Conservation (phyloP, 2,888 invertebrate species). For the Pelosia muscerda region DNA sequence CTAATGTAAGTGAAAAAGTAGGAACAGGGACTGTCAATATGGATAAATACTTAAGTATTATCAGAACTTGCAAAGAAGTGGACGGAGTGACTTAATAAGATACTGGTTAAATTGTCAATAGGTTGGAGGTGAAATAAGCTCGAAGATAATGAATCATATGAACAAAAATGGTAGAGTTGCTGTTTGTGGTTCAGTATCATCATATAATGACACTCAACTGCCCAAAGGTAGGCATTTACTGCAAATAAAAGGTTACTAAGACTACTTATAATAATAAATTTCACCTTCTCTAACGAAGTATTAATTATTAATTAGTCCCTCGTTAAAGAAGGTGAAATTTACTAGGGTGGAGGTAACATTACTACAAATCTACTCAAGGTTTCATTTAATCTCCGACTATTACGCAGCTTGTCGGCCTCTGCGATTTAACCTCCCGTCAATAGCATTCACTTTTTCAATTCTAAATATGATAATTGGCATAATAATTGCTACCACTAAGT, state of each 20-base stretch:
- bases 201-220: constrained; percentile 85
- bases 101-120: constrained; percentile 55
- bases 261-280: background rate
- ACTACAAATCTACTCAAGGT: too few species aligned
- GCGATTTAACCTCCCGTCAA: too few species aligned
- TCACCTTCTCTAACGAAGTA: too few species aligned
- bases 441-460: too few species aligned
- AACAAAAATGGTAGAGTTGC: constrained; percentile 89
- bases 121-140: constrained; percentile 91
- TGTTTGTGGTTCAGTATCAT: constrained; percentile 90
- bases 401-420: too few species aligned
- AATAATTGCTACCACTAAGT: too few species aligned
- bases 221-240: constrained; percentile 70
- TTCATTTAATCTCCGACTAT: too few species aligned
- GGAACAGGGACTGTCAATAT: background rate
- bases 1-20: background rate
- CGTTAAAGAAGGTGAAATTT: too few species aligned
- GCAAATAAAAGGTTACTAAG: background rate
- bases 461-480: too few species aligned
- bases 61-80: background rate
- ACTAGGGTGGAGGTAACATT: too few species aligned
- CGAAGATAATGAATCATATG: constrained; percentile 89
- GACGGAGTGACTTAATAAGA: background rate
- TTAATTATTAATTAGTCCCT: too few species aligned
- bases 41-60: background rate